Evolutionary conservation across 2,888 invertebrate genomes (phyloP).

Genomic region (Pyrrhosoma nymphula): DNA sequence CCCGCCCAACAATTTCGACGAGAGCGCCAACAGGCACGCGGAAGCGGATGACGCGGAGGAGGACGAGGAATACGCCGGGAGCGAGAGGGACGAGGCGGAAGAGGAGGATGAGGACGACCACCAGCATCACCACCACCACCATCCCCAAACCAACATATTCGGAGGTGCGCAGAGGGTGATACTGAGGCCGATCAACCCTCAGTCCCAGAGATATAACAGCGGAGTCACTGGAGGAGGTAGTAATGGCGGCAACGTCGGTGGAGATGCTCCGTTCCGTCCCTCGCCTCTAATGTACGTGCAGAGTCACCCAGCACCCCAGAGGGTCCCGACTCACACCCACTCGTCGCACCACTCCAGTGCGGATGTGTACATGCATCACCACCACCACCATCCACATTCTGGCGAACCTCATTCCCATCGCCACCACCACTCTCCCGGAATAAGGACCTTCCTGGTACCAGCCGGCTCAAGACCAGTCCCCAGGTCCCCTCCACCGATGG

Average conservation of each 20-base stretch:
- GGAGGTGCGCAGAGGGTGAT: neutral
- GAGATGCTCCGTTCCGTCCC: constrained; percentile 10
- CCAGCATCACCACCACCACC: constrained; percentile 30
- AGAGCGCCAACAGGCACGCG: constrained; percentile 46
- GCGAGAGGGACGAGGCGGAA: constrained; percentile 71
- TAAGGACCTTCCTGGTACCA: constrained; percentile 45
- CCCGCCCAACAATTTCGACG: constrained; percentile 40
- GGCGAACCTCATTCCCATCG: neutral
- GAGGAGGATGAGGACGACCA: constrained; percentile 74
- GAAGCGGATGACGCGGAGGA: constrained; percentile 37
- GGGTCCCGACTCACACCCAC: neutral
- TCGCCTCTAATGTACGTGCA: constrained; percentile 51
- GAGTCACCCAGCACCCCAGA: neutral
- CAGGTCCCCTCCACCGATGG: neutral
- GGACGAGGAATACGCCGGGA: constrained; percentile 54
- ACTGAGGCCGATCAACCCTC: neutral
- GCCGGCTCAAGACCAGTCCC: constrained; percentile 20
- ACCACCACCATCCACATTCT: constrained; percentile 10
- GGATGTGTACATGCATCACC: neutral
- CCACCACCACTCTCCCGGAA: neutral
- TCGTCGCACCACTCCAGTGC: neutral
- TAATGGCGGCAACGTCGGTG: neutral
- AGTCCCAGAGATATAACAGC: neutral
- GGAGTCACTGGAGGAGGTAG: neutral
- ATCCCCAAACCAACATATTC: neutral